Evolutionary conservation across 2,888 invertebrate species (phyloP), one percentile per base, ranked within the genome.

Genomic region (Mimas tiliae): DNA sequence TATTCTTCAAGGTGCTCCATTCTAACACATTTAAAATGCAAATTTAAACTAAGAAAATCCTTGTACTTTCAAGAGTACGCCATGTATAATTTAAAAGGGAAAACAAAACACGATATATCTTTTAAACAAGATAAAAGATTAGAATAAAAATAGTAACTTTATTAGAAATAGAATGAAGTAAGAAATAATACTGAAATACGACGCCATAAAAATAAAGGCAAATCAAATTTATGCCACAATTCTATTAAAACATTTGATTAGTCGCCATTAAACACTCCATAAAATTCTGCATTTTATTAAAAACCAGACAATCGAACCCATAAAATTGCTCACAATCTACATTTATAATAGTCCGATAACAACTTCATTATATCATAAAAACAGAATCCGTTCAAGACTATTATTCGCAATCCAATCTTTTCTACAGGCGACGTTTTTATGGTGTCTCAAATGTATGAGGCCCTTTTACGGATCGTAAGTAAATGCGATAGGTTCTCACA

Each of bases 391-490:
- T 58, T 58, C 55, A 48, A 19, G 48, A 77, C 75, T 70, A 72
- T 76, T 69, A 70, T 70, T 69, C 67, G 72, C 72, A 72, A 76
- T 70, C 67, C 70, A 72, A 70, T 69, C 72, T 71, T 72, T 74
- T 74, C 74, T 70, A 72, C 70, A 63, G 58, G 66, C 70, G 70
- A 67, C 66, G 70, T 67, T 65, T 67, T 67, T 72, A 70, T 52
- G 67, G 55, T 52, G 63, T 63, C 67, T 68, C 70, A 72, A 69
- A 70, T 53, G 67, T 70, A 64, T 58, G 62, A 58, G 45, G 68
- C 69, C 65, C 62, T 79, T 84, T 83, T 79, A 82, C 74, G 74
- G 75, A 72, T 74, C 74, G 74, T 76, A 77, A 82, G 76, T 75
- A 74, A 80, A 75, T 76, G 76, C 68, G 77, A 78, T 78, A 77